A percentile compares a stretch with the other conserved stretches of the same genome.
Conservation (phyloP, 2,888 invertebrate species). For the Brachypalpus laphriformis region DNA sequence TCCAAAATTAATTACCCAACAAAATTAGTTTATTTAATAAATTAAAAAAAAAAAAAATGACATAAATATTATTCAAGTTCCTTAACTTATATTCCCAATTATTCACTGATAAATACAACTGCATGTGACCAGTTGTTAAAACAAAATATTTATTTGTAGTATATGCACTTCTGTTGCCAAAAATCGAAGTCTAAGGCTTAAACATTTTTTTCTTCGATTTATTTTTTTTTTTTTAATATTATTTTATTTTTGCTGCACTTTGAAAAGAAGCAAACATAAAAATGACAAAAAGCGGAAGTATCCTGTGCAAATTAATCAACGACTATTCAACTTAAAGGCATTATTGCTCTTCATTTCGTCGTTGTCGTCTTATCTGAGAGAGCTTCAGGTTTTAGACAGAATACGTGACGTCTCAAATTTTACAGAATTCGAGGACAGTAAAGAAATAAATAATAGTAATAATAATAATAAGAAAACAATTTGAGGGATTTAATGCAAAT, state of each 20-base stretch:
- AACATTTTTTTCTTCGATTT: not conserved
- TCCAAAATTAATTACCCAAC: not conserved
- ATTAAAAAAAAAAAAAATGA: not conserved
- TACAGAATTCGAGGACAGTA: not conserved
- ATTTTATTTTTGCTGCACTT: not conserved
- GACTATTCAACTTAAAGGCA: conserved; percentile 29
- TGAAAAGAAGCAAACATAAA: not conserved
- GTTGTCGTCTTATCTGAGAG: not conserved
- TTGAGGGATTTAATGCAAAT: conserved; percentile 17
- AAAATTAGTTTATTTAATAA: not conserved
- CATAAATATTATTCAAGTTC: not conserved
- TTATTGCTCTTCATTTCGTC: conserved; percentile 13
- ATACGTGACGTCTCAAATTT: conserved; percentile 49
- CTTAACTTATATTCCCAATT: not conserved
- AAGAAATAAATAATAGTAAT: not conserved
- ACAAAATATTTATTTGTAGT: no score
- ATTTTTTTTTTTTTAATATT: not conserved
- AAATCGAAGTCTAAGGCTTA: conserved; percentile 12
- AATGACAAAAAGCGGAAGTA: not conserved
- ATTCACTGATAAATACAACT: not conserved
- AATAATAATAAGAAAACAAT: not conserved
- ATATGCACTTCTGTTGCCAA: not conserved
- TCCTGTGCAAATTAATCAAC: conserved; percentile 13
- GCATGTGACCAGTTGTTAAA: not conserved
- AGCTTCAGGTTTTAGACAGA: conserved; percentile 21